Evolutionary conservation across 2,113 vertebrate genomes (phyloP), one percentile per base, ranked within the genome.

Genomic region (Ochotona curzoniae): DNA sequence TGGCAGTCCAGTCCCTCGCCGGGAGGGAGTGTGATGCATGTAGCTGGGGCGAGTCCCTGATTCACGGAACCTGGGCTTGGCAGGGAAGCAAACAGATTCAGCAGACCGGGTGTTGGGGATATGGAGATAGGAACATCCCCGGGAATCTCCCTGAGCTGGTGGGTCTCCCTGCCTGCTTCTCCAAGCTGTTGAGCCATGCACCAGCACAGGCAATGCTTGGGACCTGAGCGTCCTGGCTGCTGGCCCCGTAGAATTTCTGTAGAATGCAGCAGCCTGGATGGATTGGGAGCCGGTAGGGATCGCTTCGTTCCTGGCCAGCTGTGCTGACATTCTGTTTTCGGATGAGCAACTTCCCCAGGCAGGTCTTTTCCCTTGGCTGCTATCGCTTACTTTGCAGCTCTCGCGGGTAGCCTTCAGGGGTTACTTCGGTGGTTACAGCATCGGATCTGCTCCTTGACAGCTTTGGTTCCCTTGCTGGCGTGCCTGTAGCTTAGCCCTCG

Each of bases 371-470:
- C 85, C 93, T 82, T 87, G 51, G 90, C 0, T 18, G 69, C 92
- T 12, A 12, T 12, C 64, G 91, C 87, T 81, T 67, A 8, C 93
- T 66, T 28, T 18, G 67, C 95, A 90, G 64, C 93, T 97, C 70
- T 89, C 57, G 44, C 87, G 95, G 95, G 80, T 96, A 64, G 63
- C 60, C 85, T 74, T 97, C 83, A 87, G 38, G 84, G 82, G 61
- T 95, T 82, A 87, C 70, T 97, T 94, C 63, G 95, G 96, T 94
- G 93, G 94, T 0, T 96, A 79, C 92, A 6, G 32, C 94, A 97
- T 95, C 94, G 93, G 87, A 81, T 96, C 92, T 91, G 95, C 89
- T 95, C 95, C 94, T 96, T 97, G 96, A 90, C 94, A 96, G 94
- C 80, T 87, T 89, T 95, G 88, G 95, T 97, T 95, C 93, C 94